These are phyloP conservation scores for Drosophila tristis DNA, from an alignment of 1,140 invertebrate species.

Conservation along the genomic window DNA sequence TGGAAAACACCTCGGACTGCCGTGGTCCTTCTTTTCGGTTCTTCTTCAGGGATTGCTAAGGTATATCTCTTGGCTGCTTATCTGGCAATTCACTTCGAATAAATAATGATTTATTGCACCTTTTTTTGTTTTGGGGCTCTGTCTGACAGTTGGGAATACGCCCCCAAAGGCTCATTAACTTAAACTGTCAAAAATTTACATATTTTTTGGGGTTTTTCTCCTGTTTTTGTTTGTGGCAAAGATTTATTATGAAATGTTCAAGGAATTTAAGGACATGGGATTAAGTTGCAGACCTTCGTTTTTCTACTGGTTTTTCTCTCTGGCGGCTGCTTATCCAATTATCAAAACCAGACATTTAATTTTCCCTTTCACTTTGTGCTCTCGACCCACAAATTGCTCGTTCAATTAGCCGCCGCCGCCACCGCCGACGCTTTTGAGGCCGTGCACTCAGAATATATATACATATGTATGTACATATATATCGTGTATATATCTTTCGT, in stretches of 20 bases:
- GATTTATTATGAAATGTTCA: conserved; percentile 60
- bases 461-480: background rate
- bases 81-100: conserved; percentile 64
- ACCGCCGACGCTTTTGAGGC: conserved; percentile 42
- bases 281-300: conserved; percentile 17
- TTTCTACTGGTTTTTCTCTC: conserved; percentile 4
- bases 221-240: conserved; percentile 15
- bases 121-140: conserved; percentile 13
- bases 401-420: conserved; percentile 61
- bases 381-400: conserved; percentile 38
- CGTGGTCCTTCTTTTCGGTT: too few species aligned
- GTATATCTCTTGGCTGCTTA: conserved; percentile 28
- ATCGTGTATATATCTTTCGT: background rate
- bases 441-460: conserved; percentile 37
- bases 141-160: conserved; percentile 39
- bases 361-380: conserved; percentile 50
- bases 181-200: conserved; percentile 78
- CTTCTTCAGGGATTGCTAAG: too few species aligned
- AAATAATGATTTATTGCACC: conserved; percentile 76
- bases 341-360: conserved; percentile 68
- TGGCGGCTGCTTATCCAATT: conserved; percentile 60
- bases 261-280: conserved; percentile 9
- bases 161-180: conserved; percentile 61
- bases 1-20: too few species aligned
- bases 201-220: conserved; percentile 46